phyloP scores from a whole-genome alignment of 2,113 vertebrate genomes.

The Colius striatus region DNA sequence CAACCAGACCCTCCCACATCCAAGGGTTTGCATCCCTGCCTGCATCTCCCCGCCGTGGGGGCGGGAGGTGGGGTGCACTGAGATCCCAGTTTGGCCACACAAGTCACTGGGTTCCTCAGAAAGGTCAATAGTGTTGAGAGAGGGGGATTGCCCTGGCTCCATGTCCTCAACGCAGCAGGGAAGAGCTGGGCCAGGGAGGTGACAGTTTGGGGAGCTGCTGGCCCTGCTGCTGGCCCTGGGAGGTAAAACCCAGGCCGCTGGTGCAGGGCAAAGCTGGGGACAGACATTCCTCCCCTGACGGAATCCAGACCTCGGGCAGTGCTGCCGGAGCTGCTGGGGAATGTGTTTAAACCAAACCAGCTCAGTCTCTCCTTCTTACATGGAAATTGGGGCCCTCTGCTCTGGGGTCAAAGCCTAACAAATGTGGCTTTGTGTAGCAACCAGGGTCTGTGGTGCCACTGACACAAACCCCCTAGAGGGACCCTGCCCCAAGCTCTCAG shows the following conservation, averaged over 20 bases:
- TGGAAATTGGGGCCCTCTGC: background rate
- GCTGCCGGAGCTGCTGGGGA: background rate
- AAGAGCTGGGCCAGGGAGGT: background rate
- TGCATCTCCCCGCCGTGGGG: background rate
- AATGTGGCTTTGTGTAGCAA: background rate
- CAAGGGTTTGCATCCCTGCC: background rate
- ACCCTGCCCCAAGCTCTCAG: background rate
- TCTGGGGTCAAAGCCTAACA: background rate
- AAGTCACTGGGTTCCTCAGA: rapidly evolving
- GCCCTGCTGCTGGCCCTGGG: background rate
- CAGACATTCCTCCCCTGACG: background rate
- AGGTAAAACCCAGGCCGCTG: background rate
- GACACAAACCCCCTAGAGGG: background rate
- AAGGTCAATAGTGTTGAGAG: rapidly evolving
- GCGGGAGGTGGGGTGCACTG: rapidly evolving
- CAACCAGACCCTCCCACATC: background rate
- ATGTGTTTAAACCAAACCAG: background rate
- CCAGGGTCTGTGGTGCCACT: background rate
- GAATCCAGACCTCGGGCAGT: background rate
- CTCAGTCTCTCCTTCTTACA: background rate
- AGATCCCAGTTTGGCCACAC: rapidly evolving
- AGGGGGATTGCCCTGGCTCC: background rate
- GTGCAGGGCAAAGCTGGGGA: background rate
- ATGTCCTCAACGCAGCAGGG: background rate
- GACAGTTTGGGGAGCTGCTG: background rate